A percentile compares a stretch with the other conserved stretches of the same genome.
Evolutionary conservation across 92 coral and sea anemone genomes (phyloP).

Genomic region (Porites divaricata): DNA sequence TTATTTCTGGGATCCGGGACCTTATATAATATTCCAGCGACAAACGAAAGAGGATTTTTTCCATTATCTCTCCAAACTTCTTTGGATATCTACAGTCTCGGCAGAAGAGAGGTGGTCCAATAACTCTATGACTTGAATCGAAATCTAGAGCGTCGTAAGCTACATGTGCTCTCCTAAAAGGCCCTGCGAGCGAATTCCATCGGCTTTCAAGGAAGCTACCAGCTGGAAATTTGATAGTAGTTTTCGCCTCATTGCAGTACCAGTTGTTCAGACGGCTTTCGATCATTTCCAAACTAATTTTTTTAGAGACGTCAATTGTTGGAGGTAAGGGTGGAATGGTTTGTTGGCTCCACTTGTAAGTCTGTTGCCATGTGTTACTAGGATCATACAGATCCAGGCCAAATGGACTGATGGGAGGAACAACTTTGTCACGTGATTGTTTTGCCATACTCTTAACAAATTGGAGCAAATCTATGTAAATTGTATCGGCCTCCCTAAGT

Average conservation of each 20-base stretch:
- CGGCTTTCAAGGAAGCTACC: constrained; percentile 32
- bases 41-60: constrained; percentile 48
- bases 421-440: constrained; percentile 68
- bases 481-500: constrained; percentile 13
- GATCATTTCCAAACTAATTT: constrained; percentile 2
- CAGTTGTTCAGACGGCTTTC: constrained; percentile 53
- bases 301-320: constrained; percentile 11
- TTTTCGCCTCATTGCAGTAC: constrained; percentile 43
- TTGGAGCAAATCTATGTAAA: constrained; percentile 57
- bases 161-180: constrained; percentile 7
- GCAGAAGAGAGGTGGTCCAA: constrained; percentile 62
- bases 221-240: constrained; percentile 25
- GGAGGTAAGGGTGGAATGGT: constrained; percentile 16
- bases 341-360: constrained; percentile 63
- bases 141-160: background rate
- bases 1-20: constrained; percentile 54
- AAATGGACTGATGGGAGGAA: constrained; percentile 60
- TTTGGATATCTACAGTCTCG: constrained; percentile 44
- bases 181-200: constrained; percentile 25
- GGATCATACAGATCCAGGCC: constrained; percentile 24
- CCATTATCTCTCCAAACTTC: constrained; percentile 57
- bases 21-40: constrained; percentile 60
- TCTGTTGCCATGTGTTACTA: constrained; percentile 56
- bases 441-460: constrained; percentile 3
- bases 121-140: background rate